Evolutionary conservation across 2,797 vertebrate species (phyloP).

Genomic region (Alosa sapidissima): DNA sequence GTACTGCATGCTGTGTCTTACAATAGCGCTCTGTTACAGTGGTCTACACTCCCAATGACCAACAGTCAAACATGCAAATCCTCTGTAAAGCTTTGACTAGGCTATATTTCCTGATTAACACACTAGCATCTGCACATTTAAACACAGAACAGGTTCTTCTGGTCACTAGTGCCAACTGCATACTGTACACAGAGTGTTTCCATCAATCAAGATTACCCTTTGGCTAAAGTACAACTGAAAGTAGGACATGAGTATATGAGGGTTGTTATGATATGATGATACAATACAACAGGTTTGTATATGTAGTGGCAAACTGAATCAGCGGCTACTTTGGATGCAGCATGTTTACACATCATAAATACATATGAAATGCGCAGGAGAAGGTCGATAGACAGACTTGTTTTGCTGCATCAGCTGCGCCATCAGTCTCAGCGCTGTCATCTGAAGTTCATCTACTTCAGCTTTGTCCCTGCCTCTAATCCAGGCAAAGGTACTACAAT

Average conservation of each 20-base stretch:
- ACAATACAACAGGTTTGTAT: neutral
- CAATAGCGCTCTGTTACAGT: neutral
- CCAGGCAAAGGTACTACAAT: neutral
- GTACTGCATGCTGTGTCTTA: neutral
- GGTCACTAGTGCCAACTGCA: neutral
- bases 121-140: neutral
- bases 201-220: neutral
- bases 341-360: neutral
- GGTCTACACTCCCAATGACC: neutral
- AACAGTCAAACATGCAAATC: conserved; percentile 21
- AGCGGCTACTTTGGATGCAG: neutral
- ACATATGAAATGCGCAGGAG: neutral
- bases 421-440: neutral
- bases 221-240: conserved; percentile 1
- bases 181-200: neutral
- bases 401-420: neutral
- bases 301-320: neutral
- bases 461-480: neutral
- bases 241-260: neutral
- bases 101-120: conserved; percentile 16
- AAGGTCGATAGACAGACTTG: neutral
- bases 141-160: conserved; percentile 16
- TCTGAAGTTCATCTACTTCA: neutral
- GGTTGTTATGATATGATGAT: neutral
- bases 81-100: conserved; percentile 22